Base-by-base conservation (phyloP, 2,797 vertebrate species). In the Danio jaintianensis region DNA sequence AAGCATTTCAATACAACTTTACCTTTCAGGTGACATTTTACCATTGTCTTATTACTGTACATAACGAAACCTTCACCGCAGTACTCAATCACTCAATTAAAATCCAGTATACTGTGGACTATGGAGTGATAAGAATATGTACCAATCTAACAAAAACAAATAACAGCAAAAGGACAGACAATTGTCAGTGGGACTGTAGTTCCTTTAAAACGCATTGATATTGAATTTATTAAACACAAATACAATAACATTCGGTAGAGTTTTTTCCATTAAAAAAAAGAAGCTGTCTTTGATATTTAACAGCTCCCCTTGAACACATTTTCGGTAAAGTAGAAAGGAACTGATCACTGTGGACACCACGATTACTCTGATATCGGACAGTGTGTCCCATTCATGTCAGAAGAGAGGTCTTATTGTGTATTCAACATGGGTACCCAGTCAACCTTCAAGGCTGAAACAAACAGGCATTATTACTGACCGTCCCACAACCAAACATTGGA, bases 381-480 rank as follows among this genome's bases (percentile, higher is more conserved):
- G 38, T 55, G 62, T 80, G 79, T 63, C 63, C 87, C 85, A 91
- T 93, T 93, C 87, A 92, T 85, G 81, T 62, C 70, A 59, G 74
- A 86, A 68, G 84, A 86, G 82, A 86, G 83, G 70, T 84, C 85
- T 56, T 70, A 88, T 89, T 90, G 87, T 89, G 88, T 88, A 89
- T 90, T 91, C 86, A 81, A 85, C 82, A 87, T 82, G 82, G 70
- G 80, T 86, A 84, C 80, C 80, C 42, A 75, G 40, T 71, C 29
- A 72, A 78, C 74, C 70, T 43, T 81, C 64, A 69, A 15, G 61
- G 73, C 71, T 50, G 40, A 62, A 79, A 80, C 78, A 79, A 80
- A 88, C 67, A 80, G 78, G 75, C 75, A 3, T 78, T 67, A 77
- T 71, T 53, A 72, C n/a, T 6, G 48, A 38, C 50, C 45, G 18